phyloP scores from a whole-genome alignment of 2,113 vertebrate species.

The Mionectes macconnelli region DNA sequence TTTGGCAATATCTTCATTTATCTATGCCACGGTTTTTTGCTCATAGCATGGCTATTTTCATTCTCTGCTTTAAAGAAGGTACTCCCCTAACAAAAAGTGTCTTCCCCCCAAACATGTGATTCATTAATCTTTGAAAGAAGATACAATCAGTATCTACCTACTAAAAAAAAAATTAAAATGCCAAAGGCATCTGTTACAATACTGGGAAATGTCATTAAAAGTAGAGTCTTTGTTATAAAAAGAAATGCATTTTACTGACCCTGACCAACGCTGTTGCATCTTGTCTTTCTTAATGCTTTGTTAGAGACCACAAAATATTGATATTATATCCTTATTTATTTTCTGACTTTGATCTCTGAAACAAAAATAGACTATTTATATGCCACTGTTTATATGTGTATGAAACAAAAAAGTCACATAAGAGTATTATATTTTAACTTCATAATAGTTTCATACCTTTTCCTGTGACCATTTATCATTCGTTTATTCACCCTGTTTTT shows the following conservation, averaged over 20 bases:
- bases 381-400: background rate
- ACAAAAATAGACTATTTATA: background rate
- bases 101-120: background rate
- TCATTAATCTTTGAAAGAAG: background rate
- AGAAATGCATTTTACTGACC: background rate
- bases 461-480: background rate
- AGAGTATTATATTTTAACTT: background rate
- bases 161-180: background rate
- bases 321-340: background rate
- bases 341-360: background rate
- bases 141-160: background rate
- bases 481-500: background rate
- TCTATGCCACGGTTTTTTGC: background rate
- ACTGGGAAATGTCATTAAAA: background rate
- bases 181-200: background rate
- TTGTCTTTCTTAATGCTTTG: background rate
- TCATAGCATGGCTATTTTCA: background rate
- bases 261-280: background rate
- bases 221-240: background rate
- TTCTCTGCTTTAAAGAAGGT: background rate
- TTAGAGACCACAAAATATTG: background rate
- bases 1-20: background rate
- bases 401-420: background rate
- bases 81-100: background rate
- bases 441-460: background rate